phyloP scores from a whole-genome alignment of 2,113 vertebrate genomes.

The Dasyurus viverrinus region DNA sequence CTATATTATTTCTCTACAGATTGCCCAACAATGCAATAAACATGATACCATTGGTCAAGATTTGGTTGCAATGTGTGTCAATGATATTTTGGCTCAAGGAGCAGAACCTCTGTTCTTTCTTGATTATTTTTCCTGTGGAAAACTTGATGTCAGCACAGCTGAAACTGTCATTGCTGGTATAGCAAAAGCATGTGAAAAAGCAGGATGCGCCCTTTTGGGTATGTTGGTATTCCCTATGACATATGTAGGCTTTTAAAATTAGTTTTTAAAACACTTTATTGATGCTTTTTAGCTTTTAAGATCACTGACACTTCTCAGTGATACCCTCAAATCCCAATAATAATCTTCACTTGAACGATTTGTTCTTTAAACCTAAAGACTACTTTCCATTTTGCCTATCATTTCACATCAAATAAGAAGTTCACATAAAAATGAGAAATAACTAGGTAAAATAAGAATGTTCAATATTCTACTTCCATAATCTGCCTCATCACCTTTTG shows the following conservation, averaged over 20 bases:
- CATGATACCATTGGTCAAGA: conserved; percentile 94
- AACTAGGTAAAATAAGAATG: neutral
- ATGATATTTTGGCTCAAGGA: conserved; percentile 95
- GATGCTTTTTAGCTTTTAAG: neutral
- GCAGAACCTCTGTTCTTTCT: conserved; percentile 98
- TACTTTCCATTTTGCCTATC: neutral
- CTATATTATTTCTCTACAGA: conserved; percentile 78
- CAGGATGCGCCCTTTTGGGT: conserved; percentile 96
- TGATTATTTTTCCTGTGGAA: conserved; percentile 97
- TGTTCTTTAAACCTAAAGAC: neutral
- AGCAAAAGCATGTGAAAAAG: conserved; percentile 89
- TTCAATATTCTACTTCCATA: neutral
- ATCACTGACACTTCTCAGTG: neutral
- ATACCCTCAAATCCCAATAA: neutral
- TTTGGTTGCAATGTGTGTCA: conserved; percentile 98
- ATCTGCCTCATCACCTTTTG: neutral
- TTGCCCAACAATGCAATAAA: conserved; percentile 91
- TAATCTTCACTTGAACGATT: neutral
- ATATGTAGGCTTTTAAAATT: neutral
- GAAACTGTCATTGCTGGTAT: conserved; percentile 89
- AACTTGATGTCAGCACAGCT: conserved; percentile 89
- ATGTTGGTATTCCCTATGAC: conserved; percentile 53
- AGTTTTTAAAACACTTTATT: neutral
- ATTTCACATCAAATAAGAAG: neutral
- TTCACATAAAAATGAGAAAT: neutral